Conservation (phyloP, 2,113 vertebrate genomes). For the Uria lomvia region DNA sequence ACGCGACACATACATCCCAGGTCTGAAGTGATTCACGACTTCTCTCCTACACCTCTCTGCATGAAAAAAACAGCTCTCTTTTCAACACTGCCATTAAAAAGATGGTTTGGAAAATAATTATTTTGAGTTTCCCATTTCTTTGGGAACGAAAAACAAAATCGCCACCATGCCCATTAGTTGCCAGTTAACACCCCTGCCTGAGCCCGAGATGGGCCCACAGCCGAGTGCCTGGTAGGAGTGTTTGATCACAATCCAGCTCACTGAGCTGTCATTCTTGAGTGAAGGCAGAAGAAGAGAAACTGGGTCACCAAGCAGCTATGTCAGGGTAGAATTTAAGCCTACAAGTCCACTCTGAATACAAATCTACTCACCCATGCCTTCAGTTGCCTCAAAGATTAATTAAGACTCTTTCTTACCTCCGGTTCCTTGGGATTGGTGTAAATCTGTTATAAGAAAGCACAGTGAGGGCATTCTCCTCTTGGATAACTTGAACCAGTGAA, state of each 20-base stretch:
- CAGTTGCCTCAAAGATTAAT: conserved; percentile 31
- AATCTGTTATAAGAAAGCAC: conserved; percentile 73
- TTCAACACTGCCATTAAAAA: not conserved
- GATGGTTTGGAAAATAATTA: not conserved
- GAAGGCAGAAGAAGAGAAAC: conserved; percentile 37
- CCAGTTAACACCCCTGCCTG: not conserved
- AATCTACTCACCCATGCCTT: conserved; percentile 53
- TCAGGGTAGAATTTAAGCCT: conserved; percentile 16
- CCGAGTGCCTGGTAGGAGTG: not conserved
- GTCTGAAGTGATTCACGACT: not conserved
- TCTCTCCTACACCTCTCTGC: not conserved
- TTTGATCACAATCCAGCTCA: conserved; percentile 47
- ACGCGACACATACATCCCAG: not conserved
- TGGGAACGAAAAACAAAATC: not conserved
- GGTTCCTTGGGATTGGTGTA: conserved; percentile 73
- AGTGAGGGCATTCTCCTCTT: conserved; percentile 45
- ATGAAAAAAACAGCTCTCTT: not conserved
- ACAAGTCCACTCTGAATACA: conserved; percentile 42
- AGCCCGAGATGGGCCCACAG: conserved; percentile 7
- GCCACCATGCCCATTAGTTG: not conserved
- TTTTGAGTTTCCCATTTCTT: not conserved
- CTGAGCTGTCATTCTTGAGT: not conserved
- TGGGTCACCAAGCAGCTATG: conserved; percentile 7
- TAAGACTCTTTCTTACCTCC: conserved; percentile 74
- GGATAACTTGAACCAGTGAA: conserved; percentile 11